A percentile compares a stretch with the other conserved stretches of the same genome.
Conservation (phyloP, 2,888 invertebrate species). For the Dorcus parallelipipedus region DNA sequence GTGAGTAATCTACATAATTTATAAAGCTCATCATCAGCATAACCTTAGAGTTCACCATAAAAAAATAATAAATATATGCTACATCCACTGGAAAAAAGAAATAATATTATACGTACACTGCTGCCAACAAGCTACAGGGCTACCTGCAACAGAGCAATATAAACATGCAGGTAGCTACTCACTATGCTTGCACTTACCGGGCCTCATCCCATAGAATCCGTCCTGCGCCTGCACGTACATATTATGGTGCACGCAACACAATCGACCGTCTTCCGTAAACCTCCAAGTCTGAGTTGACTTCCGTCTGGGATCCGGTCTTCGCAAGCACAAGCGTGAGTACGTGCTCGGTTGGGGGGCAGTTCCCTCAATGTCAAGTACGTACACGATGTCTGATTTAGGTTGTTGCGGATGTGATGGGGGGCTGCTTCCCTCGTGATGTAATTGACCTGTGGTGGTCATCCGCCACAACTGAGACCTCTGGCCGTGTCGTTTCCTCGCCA, state of each 20-base stretch:
- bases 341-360: slow-evolving; percentile 81
- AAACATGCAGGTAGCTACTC: slow-evolving; percentile 15
- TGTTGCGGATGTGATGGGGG: slow-evolving; percentile 54
- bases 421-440: slow-evolving; percentile 90
- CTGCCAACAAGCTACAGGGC: slow-evolving; percentile 54
- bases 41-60: no score
- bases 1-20: no score
- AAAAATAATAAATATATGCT: no score
- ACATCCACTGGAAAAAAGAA: neutral
- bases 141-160: slow-evolving; percentile 34
- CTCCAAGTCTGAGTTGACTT: slow-evolving; percentile 91
- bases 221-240: slow-evolving; percentile 81
- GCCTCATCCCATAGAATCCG: slow-evolving; percentile 56
- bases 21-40: no score
- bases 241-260: slow-evolving; percentile 84
- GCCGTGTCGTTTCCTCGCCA: slow-evolving; percentile 69
- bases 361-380: slow-evolving; percentile 87
- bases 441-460: slow-evolving; percentile 81
- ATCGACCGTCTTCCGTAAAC: slow-evolving; percentile 76
- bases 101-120: slow-evolving; percentile 54
- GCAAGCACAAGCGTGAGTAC: slow-evolving; percentile 71
- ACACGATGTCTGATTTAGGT: slow-evolving; percentile 41
- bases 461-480: slow-evolving; percentile 89
- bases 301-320: slow-evolving; percentile 79
- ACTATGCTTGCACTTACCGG: slow-evolving; percentile 33